These are phyloP conservation scores for Melipona bicolor DNA, from an alignment of 2,888 invertebrate genomes.

Conservation along the genomic window DNA sequence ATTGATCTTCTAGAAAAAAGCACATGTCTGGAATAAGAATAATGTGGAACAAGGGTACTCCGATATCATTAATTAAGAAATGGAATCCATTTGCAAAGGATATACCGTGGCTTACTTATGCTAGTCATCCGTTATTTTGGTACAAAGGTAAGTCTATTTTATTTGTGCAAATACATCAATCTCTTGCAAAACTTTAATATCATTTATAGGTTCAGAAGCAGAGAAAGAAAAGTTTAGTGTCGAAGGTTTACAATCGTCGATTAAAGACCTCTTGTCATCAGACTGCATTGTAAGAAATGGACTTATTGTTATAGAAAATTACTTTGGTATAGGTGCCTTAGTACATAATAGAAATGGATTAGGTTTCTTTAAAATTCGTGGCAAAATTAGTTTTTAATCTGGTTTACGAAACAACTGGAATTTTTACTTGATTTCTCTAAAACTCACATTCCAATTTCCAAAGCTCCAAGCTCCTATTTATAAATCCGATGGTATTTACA, in stretches of 20 bases:
- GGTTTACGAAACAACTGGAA: neutral
- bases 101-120: constrained; percentile 91
- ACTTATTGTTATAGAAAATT: constrained; percentile 91
- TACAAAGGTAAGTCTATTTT: constrained; percentile 87
- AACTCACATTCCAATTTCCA: constrained; percentile 6
- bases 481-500: constrained; percentile 38
- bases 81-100: constrained; percentile 95
- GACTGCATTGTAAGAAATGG: constrained; percentile 87
- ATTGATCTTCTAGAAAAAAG: constrained; percentile 86
- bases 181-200: neutral
- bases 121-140: constrained; percentile 92
- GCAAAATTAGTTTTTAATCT: constrained; percentile 91
- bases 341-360: constrained; percentile 93
- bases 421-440: neutral
- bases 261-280: constrained; percentile 78
- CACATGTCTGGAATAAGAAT: constrained; percentile 90
- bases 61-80: constrained; percentile 88
- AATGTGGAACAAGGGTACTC: constrained; percentile 91
- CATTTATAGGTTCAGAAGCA: constrained; percentile 66
- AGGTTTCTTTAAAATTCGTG: constrained; percentile 94
- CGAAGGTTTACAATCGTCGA: constrained; percentile 75
- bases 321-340: constrained; percentile 91
- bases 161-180: neutral
- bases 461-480: constrained; percentile 19
- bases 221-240: constrained; percentile 78